These are phyloP conservation scores for Galago senegalensis DNA, from an alignment of 2,797 vertebrate species.

Conservation along the genomic window DNA sequence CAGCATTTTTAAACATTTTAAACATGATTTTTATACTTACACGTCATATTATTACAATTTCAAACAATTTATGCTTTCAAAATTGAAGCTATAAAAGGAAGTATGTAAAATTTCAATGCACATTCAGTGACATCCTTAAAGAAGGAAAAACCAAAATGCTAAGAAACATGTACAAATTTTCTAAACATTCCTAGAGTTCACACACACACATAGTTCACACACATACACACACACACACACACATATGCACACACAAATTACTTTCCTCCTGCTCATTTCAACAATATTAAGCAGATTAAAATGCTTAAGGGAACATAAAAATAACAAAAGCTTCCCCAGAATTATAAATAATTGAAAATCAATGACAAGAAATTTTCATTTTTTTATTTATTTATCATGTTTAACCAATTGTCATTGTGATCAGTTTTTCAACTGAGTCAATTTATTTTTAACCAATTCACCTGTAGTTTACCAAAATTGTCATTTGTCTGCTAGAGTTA, in stretches of 20 bases:
- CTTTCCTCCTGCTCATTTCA: neutral
- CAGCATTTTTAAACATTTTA: neutral
- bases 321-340: neutral
- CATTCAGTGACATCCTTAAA: neutral
- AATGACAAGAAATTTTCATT: constrained; percentile 13
- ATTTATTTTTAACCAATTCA: constrained; percentile 40
- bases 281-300: neutral
- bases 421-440: neutral
- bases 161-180: constrained; percentile 2
- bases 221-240: neutral
- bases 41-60: constrained; percentile 30
- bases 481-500: neutral
- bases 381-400: constrained; percentile 26
- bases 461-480: neutral
- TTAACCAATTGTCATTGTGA: constrained; percentile 34
- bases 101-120: neutral
- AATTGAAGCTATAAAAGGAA: neutral
- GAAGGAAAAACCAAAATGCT: constrained; percentile 36
- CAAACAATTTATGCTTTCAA: constrained; percentile 56
- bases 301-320: constrained; percentile 40
- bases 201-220: neutral
- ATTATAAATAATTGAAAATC: constrained; percentile 1
- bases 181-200: neutral
- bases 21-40: neutral
- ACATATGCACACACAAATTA: neutral